Evolutionary conservation across 2,888 invertebrate species (phyloP).

Genomic region (Xanthorhoe spadicearia): DNA sequence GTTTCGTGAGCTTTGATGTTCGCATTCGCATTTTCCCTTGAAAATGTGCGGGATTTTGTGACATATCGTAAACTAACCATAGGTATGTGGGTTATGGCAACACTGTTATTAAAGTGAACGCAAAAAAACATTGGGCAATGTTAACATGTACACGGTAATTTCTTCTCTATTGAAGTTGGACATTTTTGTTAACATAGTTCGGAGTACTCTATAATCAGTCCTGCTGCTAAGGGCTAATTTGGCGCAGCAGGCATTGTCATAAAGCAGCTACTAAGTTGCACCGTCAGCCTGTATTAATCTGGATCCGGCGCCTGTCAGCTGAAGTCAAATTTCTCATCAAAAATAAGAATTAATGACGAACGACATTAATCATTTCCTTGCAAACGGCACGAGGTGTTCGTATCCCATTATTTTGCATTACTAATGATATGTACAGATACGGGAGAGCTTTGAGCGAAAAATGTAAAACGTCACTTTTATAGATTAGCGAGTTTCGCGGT

Average conservation of each 20-base stretch:
- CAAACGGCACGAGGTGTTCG: constrained; percentile 84
- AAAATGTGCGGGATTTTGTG: constrained; percentile 37
- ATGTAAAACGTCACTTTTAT: constrained; percentile 70
- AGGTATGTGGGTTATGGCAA: constrained; percentile 44
- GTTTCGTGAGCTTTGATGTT: constrained; percentile 71
- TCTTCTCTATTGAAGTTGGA: neutral
- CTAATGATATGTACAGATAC: constrained; percentile 84
- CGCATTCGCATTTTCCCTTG: constrained; percentile 39
- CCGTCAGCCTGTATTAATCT: constrained; percentile 83
- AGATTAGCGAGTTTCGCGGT: constrained; percentile 53
- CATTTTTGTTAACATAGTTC: neutral
- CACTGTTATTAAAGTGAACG: constrained; percentile 3
- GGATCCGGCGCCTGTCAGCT: constrained; percentile 71
- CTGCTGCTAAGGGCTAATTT: constrained; percentile 36
- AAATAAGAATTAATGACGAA: constrained; percentile 84
- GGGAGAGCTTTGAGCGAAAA: constrained; percentile 70
- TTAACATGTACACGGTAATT: neutral
- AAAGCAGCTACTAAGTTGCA: constrained; percentile 71
- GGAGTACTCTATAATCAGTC: constrained; percentile 6
- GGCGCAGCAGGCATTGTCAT: constrained; percentile 60
- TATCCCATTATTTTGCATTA: constrained; percentile 85
- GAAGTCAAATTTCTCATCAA: constrained; percentile 85
- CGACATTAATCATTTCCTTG: constrained; percentile 82
- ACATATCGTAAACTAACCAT: constrained; percentile 35
- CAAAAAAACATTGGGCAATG: neutral